Conservation (phyloP, 2,113 vertebrate species). For the Eulemur rufifrons region DNA sequence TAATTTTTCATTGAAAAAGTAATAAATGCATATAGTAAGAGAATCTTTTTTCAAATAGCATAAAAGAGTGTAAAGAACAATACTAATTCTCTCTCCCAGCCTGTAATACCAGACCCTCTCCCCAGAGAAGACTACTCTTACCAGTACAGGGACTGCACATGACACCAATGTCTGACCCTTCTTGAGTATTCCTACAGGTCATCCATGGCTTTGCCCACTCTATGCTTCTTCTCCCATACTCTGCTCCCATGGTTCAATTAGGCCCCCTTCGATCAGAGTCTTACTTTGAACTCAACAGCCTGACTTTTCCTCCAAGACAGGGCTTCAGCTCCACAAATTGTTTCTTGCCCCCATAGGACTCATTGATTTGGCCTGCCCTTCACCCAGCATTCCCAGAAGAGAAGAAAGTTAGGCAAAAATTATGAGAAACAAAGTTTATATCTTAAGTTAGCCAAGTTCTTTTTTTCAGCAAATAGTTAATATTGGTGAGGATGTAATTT, state of each 20-base stretch:
- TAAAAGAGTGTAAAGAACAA: neutral
- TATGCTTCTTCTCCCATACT: neutral
- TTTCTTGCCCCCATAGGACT: neutral
- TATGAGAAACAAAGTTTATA: neutral
- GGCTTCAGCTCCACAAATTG: neutral
- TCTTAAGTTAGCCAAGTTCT: neutral
- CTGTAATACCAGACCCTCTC: neutral
- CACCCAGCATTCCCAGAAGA: neutral
- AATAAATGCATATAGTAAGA: neutral
- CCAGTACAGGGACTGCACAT: neutral
- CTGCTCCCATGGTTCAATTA: neutral
- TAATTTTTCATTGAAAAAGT: constrained; percentile 39
- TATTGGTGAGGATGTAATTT: neutral
- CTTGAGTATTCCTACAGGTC: neutral
- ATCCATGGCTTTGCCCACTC: neutral
- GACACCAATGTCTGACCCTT: neutral
- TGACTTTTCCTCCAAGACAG: neutral
- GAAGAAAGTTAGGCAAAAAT: neutral
- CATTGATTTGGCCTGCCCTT: neutral
- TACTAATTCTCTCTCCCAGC: neutral
- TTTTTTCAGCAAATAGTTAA: neutral
- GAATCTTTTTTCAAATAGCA: neutral
- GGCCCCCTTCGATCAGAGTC: neutral
- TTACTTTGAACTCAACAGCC: neutral
- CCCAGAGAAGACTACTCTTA: neutral